Evolutionary conservation across 2,113 vertebrate genomes (phyloP), one percentile per base, ranked within the genome.

Genomic region (Macaca nemestrina): DNA sequence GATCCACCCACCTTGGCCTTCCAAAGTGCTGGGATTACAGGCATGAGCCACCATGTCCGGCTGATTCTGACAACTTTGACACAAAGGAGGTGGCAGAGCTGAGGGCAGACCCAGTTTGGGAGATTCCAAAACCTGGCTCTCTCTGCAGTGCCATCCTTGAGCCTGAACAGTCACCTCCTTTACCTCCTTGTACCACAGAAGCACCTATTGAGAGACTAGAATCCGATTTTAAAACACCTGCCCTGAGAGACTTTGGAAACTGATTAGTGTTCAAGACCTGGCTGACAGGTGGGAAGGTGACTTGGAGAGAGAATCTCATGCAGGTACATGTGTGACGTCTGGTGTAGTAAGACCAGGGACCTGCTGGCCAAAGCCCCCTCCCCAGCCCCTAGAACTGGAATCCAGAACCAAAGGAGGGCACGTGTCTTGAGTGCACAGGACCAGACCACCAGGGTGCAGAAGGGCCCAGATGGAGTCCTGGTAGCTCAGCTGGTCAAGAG

Each of bases 251-350:
- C 75, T 83, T 57, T 30, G 67, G 38, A 76, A 43, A 23, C 55
- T 27, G 27, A 16, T 27, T 61, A 25, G 5, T 17, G 6, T 45
- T 32, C 0, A 6, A 43, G 38, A 16, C 72, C 88, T 88, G 32
- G 0, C 7, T 73, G 27, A 7, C 18, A 14, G 40, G 14, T 30
- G 55, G 48, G 64, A 81, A 35, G 27, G 45, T 48, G 72, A 40
- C n/a, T 67, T 17, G n/a, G 40, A 72, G 30, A 40, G 18, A 48
- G 18, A 50, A n/a, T 12, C 27, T 83, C 4, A 1, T 2, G 43
- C 12, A 75, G 9, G 4, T 27, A 25, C 55, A 0, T 5, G 3
- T 76, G 14, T 8, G 30, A 78, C 13, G 8, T 43, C 4, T 27
- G 27, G 7, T 38, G n/a, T 45, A 6, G 9, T 16, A 18, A 50